These are phyloP conservation scores for Rhodeus uyekii DNA, from an alignment of 2,797 vertebrate species.

Conservation along the genomic window DNA sequence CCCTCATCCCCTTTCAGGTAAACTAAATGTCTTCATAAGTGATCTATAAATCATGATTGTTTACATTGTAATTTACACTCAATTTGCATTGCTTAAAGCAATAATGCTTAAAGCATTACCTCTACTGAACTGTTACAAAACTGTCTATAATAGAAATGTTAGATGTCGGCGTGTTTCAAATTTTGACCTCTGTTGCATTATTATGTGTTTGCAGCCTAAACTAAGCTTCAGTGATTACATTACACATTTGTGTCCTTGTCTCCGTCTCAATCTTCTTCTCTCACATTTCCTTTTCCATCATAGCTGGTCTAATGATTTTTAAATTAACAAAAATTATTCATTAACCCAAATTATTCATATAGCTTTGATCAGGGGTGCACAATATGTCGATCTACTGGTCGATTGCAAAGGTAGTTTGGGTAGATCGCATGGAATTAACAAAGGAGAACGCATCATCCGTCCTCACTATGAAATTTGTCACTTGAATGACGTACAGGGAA, in stretches of 20 bases:
- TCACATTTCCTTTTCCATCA: not conserved
- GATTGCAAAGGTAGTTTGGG: no score
- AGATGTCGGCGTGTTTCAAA: not conserved
- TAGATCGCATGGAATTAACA: no score
- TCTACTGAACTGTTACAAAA: not conserved
- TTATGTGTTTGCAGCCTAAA: constrained; percentile 27
- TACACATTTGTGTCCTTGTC: not conserved
- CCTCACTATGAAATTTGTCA: no score
- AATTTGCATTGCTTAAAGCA: not conserved
- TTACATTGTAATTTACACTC: not conserved
- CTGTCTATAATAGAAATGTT: not conserved
- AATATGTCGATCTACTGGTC: no score
- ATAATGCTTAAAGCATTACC: not conserved
- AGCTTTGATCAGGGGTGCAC: no score
- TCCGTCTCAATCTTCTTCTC: not conserved
- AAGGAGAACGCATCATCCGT: no score
- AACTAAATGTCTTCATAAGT: not conserved
- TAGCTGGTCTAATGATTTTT: not conserved
- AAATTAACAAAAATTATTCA: constrained; percentile 8
- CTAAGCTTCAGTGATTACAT: constrained; percentile 21
- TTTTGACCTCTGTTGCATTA: not conserved
- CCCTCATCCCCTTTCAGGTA: not conserved
- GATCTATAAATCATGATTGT: not conserved
- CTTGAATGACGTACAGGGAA: no score
- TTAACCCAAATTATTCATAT: constrained; percentile 4